Base-by-base conservation (phyloP, 2,797 vertebrate species). In the Simalia tracyae region DNA sequence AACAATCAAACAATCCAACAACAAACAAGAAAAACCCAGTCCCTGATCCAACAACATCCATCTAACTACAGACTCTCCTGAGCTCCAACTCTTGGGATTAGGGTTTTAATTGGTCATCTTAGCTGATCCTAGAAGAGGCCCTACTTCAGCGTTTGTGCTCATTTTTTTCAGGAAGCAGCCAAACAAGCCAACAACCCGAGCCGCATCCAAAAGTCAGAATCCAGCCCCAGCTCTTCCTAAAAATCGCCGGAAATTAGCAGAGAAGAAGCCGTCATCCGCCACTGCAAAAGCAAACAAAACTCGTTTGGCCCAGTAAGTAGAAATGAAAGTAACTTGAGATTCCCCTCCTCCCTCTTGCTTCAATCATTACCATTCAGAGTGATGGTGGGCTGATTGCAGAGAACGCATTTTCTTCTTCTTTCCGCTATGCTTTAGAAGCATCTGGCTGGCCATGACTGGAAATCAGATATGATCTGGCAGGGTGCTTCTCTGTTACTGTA, bases 181-280 rank as follows among this genome's bases (percentile, higher is more conserved):
- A 87, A 98, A 98, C 95, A 98, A 99, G 97, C 98, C 98, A 72
- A 98, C 98, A 91, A 98, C 98, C 93, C 97, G 98, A 95, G 98
- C 99, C 42, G 76, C 97, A 88, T 98, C 98, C 95, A 98, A 98
- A 96, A 97, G 98, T 94, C 97, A 96, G 93, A 97, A 95, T 93
- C 96, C 97, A 94, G 95, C 96, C 93, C 93, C 96, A 93, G 95
- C 97, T 94, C 96, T 97, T 95, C 94, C 96, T 93, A 96, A 93
- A 96, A 97, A 95, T 84, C 90, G 59, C 92, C 96, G 97, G 92
- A 97, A 96, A 66, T 95, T 98, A 94, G 95, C 97, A 91, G 93
- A 94, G 91, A 98, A 97, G 94, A 97, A 96, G 88, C 96, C 94
- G 94, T 95, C 94, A 88, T 64, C 95, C 91, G 64, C 94, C 88